Base-by-base conservation (phyloP, 2,888 invertebrate genomes). In the Brachyopa scutellaris region DNA sequence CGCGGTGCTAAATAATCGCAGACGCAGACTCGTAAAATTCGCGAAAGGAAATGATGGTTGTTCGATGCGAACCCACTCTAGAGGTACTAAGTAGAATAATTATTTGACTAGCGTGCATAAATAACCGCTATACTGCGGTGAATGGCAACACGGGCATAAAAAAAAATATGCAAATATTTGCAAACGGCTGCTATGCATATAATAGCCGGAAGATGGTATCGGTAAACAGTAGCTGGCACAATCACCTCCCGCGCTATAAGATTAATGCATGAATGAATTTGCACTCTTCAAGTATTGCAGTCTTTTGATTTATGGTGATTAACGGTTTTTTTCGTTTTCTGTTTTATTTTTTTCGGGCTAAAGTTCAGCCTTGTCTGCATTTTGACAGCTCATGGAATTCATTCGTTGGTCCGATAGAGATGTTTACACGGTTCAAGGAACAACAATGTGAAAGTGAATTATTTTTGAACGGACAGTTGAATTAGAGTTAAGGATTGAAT, bases 1-100 rank as follows among this genome's bases (percentile, higher is more conserved):
- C 21, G 9, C 38, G 8, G 11, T n/a, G 23, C 40, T n/a, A 62
- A 36, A 45, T 21, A 42, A 33, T 5, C 31, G 31, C 53, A 19
- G 49, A 13, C 11, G 15, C 42, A 42, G 45, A 19, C 23, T 13
- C 8, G 59, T 61, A 36, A 61, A 55, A 8, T 66, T 42, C 26
- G 33, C n/a, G n/a, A n/a, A 61, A 55, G 61, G 67, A 67, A 73
- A 23, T 51, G 53, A 55, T 47, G 47, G 61, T 40, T 47, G 73
- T 55, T 55, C 51, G 64, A 66, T 51, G 66, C 29, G 33, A 53
- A 23, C 11, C 42, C 64, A 23, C 45, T n/a, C n/a, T 38, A 38
- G 45, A 73, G 79, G 73, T 49, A 79, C 61, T 67, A 61, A 53
- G 38, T 55, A 67, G 79, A 79, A 74, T 79, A 74, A 79, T 74